phyloP scores from a whole-genome alignment of 2,797 vertebrate genomes.

The Aulostomus chinensis region DNA sequence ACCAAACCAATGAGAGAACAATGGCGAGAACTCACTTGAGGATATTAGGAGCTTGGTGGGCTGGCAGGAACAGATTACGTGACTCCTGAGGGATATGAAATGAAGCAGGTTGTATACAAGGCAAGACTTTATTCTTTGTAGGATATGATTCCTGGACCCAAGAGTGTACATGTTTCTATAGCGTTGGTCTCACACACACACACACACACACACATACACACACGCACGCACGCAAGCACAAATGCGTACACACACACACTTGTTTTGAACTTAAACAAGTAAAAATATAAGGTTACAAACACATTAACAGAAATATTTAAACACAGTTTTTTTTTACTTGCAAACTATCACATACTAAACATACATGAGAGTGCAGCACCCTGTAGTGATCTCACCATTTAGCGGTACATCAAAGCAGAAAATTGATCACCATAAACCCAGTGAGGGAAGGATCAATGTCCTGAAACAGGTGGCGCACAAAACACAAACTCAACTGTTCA shows the following conservation, averaged over 20 bases:
- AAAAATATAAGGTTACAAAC: slow-evolving; percentile 31
- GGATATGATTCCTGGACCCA: slow-evolving; percentile 57
- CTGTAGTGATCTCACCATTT: slow-evolving; percentile 46
- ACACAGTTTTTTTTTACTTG: too few relatives aligned
- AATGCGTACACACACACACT: slow-evolving; percentile 44
- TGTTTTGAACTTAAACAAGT: slow-evolving; percentile 2
- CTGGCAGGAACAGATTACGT: slow-evolving; percentile 68
- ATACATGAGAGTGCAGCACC: slow-evolving; percentile 32
- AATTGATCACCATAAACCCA: slow-evolving; percentile 44
- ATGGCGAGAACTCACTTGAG: slow-evolving; percentile 45
- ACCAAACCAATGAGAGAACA: slow-evolving; percentile 63
- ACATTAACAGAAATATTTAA: slow-evolving; percentile 19
- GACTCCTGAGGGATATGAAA: slow-evolving; percentile 76
- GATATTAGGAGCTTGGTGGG: slow-evolving; percentile 66
- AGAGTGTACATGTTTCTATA: slow-evolving; percentile 13
- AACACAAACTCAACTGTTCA: slow-evolving; percentile 49
- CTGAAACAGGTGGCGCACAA: slow-evolving; percentile 46
- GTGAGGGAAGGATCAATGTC: slow-evolving; percentile 60
- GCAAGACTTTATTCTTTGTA: slow-evolving; percentile 71
- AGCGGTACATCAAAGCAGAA: slow-evolving; percentile 76
- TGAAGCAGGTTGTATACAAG: slow-evolving; percentile 64
- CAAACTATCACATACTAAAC: too few relatives aligned
- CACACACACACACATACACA: slow-evolving; percentile 36
- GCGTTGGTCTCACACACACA: slow-evolving; percentile 33
- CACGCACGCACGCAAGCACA: too few relatives aligned